A percentile compares a stretch with the other conserved stretches of the same genome.
Conservation (phyloP, 2,113 vertebrate species). For the Eretmodus cyanostictus region DNA sequence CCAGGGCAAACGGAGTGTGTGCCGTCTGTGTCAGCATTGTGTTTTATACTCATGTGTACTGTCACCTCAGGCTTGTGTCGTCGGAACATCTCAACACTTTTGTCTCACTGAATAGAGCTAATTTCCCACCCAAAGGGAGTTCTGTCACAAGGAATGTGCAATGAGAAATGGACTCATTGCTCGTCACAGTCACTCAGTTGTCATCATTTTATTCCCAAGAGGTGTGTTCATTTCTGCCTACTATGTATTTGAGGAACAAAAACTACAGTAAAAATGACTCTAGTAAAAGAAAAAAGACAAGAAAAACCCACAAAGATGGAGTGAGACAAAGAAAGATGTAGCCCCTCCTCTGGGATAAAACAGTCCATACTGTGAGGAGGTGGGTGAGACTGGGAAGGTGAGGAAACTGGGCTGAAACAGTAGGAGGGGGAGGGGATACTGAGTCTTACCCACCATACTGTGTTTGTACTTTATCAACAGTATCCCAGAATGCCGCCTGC, state of each 20-base stretch:
- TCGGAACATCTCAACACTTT: slow-evolving; percentile 8
- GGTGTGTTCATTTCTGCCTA: not conserved
- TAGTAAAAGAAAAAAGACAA: not conserved
- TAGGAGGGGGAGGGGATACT: not conserved
- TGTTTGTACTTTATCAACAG: slow-evolving; percentile 44
- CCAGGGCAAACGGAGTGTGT: not conserved
- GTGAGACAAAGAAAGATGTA: not conserved
- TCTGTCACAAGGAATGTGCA: slow-evolving; percentile 11
- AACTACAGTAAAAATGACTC: not conserved
- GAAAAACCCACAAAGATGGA: not conserved
- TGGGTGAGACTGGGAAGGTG: slow-evolving; percentile 55
- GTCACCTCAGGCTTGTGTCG: slow-evolving; percentile 23
- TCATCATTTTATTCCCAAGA: not conserved
- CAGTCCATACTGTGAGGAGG: slow-evolving; percentile 67
- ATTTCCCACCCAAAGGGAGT: slow-evolving; percentile 31
- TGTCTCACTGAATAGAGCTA: slow-evolving; percentile 24
- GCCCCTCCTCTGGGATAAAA: slow-evolving; percentile 17
- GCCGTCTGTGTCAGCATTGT: not conserved
- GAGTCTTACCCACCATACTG: slow-evolving; percentile 20
- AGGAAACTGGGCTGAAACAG: slow-evolving; percentile 22
- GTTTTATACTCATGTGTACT: slow-evolving; percentile 23
- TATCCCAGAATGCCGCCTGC: slow-evolving; percentile 58
- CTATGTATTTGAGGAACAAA: not conserved
- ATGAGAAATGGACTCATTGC: not conserved
- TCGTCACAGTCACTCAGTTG: not conserved